A percentile compares a stretch with the other conserved stretches of the same genome.
phyloP scores from a whole-genome alignment of 2,113 vertebrate genomes.

The Corvus moneduloides region DNA sequence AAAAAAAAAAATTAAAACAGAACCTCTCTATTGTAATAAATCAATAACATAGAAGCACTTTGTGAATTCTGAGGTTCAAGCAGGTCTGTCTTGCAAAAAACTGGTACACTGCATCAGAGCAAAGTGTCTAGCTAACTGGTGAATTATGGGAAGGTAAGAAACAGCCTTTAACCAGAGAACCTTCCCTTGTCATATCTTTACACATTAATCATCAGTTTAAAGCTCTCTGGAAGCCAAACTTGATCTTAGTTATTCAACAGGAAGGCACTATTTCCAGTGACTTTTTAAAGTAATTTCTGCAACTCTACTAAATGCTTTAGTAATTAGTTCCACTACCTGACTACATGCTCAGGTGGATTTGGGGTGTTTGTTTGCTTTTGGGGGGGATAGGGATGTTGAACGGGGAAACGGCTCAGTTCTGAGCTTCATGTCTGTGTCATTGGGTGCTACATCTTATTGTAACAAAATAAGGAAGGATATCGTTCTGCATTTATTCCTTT shows the following conservation, averaged over 20 bases:
- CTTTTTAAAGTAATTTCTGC: not conserved
- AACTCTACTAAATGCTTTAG: not conserved
- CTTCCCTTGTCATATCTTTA: not conserved
- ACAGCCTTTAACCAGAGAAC: not conserved
- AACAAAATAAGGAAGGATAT: not conserved
- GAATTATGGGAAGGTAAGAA: not conserved
- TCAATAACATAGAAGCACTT: not conserved
- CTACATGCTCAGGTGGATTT: not conserved
- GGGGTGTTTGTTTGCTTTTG: not conserved
- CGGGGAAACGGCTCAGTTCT: not conserved
- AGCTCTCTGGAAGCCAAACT: not conserved
- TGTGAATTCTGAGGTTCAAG: not conserved
- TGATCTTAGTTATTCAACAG: not conserved
- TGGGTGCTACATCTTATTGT: not conserved
- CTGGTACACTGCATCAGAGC: not conserved
- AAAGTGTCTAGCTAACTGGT: not conserved
- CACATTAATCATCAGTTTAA: not conserved
- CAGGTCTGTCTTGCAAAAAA: not conserved
- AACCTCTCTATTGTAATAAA: not conserved
- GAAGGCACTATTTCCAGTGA: not conserved
- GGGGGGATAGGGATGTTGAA: not conserved
- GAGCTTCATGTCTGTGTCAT: not conserved
- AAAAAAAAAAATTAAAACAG: not conserved
- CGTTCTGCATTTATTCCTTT: not conserved
- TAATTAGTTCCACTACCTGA: not conserved